Base-by-base conservation (phyloP, 2,113 vertebrate species). In the Cochlearius cochlearius region DNA sequence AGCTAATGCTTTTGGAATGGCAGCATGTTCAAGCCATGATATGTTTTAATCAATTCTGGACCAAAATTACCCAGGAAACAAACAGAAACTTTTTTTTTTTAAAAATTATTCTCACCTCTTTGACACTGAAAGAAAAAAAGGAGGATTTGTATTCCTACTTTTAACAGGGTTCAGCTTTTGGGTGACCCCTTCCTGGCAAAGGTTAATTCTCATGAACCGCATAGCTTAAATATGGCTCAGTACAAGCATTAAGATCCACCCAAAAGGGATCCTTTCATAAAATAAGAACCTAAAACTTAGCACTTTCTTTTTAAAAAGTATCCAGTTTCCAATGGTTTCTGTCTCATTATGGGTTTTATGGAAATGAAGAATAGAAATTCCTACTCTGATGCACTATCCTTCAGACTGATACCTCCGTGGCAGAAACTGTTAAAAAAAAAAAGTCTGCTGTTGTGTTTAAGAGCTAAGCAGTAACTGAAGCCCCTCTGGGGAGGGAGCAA, bases 81-180 rank as follows among this genome's bases (percentile, higher is more conserved):
- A 88, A 88, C 19, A 95, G 73, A 78, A n/a, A 3, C 18, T 38
- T 56, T 72, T 78, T 34, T 52, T 43, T 12, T 16, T 59, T 8
- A 30, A 30, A 53, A 29, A 45, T 45, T 69, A 76, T 45, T 72
- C 68, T 91, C 66, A 68, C 63, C 32, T 89, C 39, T 67, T 69
- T 91, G 56, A 93, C 74, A 87, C 62, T 34, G 32, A 64, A 69
- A 73, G 25, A 9, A 82, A 73, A 72, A 86, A 63, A n/a, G 22
- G 26, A 83, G 50, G 12, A 91, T 87, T 87, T 87, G 36, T 68
- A 88, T 53, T 92, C 72, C 67, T 80, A 84, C 71, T 92, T 94
- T 94, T 90, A 92, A 71, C 55, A 83, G 41, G 26, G n/a, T 83
- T 97, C 88, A 88, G 72, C 52, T 92, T 91, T 89, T 49, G 34